Conservation (phyloP, 1,140 invertebrate genomes). For the Chelonus insularis region DNA sequence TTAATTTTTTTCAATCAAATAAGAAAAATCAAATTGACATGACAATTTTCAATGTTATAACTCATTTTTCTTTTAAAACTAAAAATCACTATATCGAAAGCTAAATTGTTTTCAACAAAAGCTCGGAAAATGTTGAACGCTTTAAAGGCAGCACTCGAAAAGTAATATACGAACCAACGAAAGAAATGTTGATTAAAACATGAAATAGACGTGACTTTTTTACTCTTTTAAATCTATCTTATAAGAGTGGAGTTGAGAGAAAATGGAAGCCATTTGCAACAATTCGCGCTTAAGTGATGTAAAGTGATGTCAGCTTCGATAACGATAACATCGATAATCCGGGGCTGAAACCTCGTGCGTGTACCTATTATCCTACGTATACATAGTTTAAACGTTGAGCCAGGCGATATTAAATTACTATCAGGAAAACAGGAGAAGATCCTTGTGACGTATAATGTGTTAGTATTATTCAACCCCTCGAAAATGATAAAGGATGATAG, state of each 20-base stretch:
- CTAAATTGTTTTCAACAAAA: too few species aligned
- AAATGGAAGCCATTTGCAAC: not conserved
- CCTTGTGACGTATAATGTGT: not conserved
- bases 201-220: too few species aligned
- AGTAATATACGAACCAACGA: too few species aligned
- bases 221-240: not conserved
- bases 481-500: not conserved
- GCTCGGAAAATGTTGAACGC: too few species aligned
- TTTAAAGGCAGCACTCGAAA: too few species aligned
- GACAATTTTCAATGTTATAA: too few species aligned
- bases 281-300: constrained; percentile 19
- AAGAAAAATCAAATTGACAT: too few species aligned
- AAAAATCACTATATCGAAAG: too few species aligned
- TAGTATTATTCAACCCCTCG: not conserved
- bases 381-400: constrained; percentile 19
- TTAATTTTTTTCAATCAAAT: too few species aligned
- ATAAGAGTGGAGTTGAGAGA: not conserved
- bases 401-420: constrained; percentile 40
- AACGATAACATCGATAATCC: constrained; percentile 34
- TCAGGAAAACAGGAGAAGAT: constrained; percentile 35
- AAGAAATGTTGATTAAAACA: too few species aligned
- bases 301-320: constrained; percentile 26
- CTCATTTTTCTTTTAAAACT: too few species aligned
- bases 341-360: constrained; percentile 22
- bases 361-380: constrained; percentile 26